Evolutionary conservation across 2,888 invertebrate genomes (phyloP).

Genomic region (Apantesis nais): DNA sequence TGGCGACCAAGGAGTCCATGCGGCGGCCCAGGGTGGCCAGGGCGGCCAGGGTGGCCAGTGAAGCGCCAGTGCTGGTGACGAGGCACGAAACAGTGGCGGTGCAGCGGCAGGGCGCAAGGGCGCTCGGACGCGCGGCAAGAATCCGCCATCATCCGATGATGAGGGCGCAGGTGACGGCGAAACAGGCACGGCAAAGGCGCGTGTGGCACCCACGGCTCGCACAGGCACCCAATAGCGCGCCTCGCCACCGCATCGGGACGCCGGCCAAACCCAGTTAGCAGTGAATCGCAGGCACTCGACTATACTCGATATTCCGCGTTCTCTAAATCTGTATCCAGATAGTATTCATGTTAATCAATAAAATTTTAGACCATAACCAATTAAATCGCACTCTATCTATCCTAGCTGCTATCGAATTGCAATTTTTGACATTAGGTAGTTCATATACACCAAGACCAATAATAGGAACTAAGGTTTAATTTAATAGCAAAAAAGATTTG

Average conservation of each 20-base stretch:
- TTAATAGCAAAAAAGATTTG: not conserved
- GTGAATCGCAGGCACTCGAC: conserved; percentile 87
- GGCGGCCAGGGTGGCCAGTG: conserved; percentile 85
- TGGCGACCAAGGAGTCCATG: conserved; percentile 89
- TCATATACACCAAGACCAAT: too few relatives aligned
- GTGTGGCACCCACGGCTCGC: conserved; percentile 53
- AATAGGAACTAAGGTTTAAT: too few relatives aligned
- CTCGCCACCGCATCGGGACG: conserved; percentile 87
- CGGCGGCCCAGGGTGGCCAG: conserved; percentile 88
- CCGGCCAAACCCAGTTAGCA: conserved; percentile 91
- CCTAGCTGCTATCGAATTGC: not conserved
- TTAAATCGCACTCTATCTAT: not conserved
- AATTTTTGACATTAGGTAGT: not conserved
- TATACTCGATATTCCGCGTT: conserved; percentile 98
- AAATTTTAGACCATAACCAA: not conserved
- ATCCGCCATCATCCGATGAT: conserved; percentile 94
- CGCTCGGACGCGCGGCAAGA: conserved; percentile 87
- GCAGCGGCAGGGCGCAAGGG: conserved; percentile 88
- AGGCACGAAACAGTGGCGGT: conserved; percentile 77
- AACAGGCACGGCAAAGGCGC: conserved; percentile 59
- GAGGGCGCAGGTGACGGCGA: conserved; percentile 75
- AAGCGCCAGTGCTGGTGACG: conserved; percentile 75
- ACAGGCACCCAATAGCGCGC: conserved; percentile 61
- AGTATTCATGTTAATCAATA: conserved; percentile 20
- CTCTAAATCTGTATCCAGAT: conserved; percentile 90